Evolutionary conservation across 1,140 invertebrate species (phyloP).

Genomic region (Sycophaga agraensis): DNA sequence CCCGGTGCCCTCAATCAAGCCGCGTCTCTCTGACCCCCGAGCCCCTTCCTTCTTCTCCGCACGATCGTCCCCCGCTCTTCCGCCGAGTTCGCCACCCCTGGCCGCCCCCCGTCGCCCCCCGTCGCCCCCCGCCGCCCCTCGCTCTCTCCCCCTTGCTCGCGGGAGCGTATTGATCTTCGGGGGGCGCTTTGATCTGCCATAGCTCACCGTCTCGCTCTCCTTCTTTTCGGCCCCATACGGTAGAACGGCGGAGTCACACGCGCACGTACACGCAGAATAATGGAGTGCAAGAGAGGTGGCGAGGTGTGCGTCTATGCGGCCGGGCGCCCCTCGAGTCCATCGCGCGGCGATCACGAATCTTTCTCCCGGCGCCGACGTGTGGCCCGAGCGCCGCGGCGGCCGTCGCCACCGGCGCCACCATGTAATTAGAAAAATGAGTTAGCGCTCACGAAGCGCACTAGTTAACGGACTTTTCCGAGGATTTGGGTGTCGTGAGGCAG

Average conservation of each 20-base stretch:
- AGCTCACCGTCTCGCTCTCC: constrained; percentile 36
- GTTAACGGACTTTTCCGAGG: constrained; percentile 18
- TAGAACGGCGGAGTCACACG: neutral
- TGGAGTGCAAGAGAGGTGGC: neutral
- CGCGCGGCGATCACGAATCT: constrained; percentile 30
- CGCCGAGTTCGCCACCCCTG: constrained; percentile 16
- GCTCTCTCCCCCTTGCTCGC: too few species aligned
- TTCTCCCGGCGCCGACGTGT: too few species aligned
- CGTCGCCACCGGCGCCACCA: constrained; percentile 31
- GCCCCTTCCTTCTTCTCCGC: neutral
- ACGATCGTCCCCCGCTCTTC: constrained; percentile 18
- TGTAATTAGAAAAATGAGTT: constrained; percentile 58
- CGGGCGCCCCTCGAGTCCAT: constrained; percentile 49
- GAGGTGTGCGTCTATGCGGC: constrained; percentile 21
- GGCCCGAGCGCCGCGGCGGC: too few species aligned
- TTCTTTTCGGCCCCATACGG: constrained; percentile 22
- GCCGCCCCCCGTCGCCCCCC: too few species aligned
- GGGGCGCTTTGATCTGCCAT: constrained; percentile 53
- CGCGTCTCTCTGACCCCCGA: constrained; percentile 19
- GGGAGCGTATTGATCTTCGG: constrained; percentile 51
- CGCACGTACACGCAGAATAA: constrained; percentile 10
- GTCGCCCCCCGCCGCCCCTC: too few species aligned
- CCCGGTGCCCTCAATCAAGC: constrained; percentile 51
- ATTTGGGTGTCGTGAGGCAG: constrained; percentile 12
- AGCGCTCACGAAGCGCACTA: constrained; percentile 28